Base-by-base conservation (phyloP, 2,797 vertebrate genomes). In the Simalia tracyae region DNA sequence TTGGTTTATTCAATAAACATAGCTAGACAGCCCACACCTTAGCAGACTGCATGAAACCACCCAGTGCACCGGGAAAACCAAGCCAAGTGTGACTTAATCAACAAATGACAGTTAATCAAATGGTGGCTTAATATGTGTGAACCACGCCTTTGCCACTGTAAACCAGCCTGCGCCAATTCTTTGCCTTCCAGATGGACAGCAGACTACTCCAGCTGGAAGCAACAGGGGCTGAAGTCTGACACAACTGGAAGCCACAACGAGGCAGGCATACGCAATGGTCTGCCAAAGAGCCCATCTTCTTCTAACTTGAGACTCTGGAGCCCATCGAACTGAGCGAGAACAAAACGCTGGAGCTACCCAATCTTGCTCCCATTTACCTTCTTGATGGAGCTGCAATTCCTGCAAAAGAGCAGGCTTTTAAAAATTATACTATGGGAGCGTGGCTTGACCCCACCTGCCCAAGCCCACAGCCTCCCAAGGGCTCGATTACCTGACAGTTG, bases 391-490 rank as follows among this genome's bases (percentile, higher is more conserved):
- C n/a, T 68, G 17, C 3, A 3, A 36, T 26, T 56, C 22, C 60
- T 12, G 5, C 50, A 5, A 24, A 22, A 66, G 7, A 84, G 10
- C 36, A 9, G 1, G 31, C 10, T 28, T 84, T 88, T 2, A 54
- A n/a, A 4, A 22, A 42, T 0, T 14, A 4, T 66, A 22, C 72
- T 8, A 28, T 4, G 4, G 76, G 10, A 15, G 10, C 2, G 63
- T 15, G 2, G 4, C 1, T 28, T 56, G 1, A 19, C 8, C 8
- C 2, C 24, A 4, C 5, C 19, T 9, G 0, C n/a, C 28, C 46
- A 59, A 50, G 17, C 1, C 0, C 42, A 0, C 19, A 22, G 24
- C 4, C n/a, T 63, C 10, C 5, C 1, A 1, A 2, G 0, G 1
- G 1, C 72, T 24, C n/a, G 22, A 17, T 92, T 86, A 84, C 84